Base-by-base conservation (phyloP, 1,140 invertebrate genomes). In the Pseudomyrmex gracilis region DNA sequence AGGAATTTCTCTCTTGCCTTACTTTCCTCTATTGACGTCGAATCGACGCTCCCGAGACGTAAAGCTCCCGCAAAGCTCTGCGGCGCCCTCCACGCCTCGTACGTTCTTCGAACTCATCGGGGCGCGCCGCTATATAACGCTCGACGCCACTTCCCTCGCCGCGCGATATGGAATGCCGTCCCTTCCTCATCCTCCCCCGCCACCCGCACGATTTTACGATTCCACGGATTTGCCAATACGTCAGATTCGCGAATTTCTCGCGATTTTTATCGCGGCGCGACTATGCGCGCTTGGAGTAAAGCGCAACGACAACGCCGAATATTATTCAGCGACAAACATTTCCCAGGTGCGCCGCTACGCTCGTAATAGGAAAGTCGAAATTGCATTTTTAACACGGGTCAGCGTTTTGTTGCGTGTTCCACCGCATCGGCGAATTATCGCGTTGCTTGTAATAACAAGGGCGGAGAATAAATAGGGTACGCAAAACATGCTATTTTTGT, bases 1-100 rank as follows among this genome's bases (percentile, higher is more conserved):
- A 88, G 87, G 86, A 88, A 89, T 90, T 87, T 89, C 83, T 85
- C 85, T 87, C 83, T 87, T 84, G 70, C 88, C 76, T 80, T 80
- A 67, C 70, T 88, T 74, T 64, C 63, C 83, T 58, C 77, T 51
- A 86, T 88, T 85, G 88, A 87, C 85, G 78, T 87, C 82, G 85
- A 83, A 83, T 88, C 87, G 73, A 88, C 78, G 71, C 76, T 85
- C 73, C 66, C 67, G 73, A 71, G 71, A 76, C 82, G 49, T 76
- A 85, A 87, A 84, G 86, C 73, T 87, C 57, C 63, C 84, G 61
- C 15, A 47, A 49, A 74, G 58, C 78, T 45, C 34, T 34, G 34
- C 34, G 24, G 34, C 34, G 34, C 24, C 24, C 63, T 55, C 49
- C 47, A 51, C 49, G 13, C 20, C 22, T 70, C 34, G 24, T 43